Evolutionary conservation across 2,888 invertebrate species (phyloP), one percentile per base, ranked within the genome.

Genomic region (Sisyra terminalis): DNA sequence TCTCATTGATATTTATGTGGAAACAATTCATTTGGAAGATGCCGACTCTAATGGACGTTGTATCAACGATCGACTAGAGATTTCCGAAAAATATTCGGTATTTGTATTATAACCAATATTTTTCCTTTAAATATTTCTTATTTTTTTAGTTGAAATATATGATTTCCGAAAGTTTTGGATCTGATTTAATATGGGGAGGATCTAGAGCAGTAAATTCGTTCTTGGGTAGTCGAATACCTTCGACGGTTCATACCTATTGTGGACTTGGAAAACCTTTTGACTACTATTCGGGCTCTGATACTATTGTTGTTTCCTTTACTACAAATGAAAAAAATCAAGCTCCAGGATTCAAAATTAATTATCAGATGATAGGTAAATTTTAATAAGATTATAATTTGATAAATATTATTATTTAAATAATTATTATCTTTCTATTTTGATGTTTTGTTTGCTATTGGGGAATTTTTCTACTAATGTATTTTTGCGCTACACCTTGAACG

Each of bases 331-430:
- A 50, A 39, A 57, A 50, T 15, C 59, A 56, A 47, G 68, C 72
- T 34, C 71, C 64, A 55, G 79, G 80, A 29, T 78, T 89, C 53
- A 73, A 75, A 61, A 55, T 88, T 3, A 71, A 74, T 50, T 73
- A 75, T 46, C 57, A 60, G 10, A 59, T 63, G 17, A 59, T 69
- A 15, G 69, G 73, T 65, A 63, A 57, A 47, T 64, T 17, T 32
- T 29, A 16, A 13, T 18, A 13, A 32, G 15, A n/a, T n/a, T n/a
- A n/a, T n/a, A n/a, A n/a, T n/a, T 5, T 34, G 10, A 35, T 9
- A n/a, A 7, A 4, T 11, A 14, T 17, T 17, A 46, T 2, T 32
- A n/a, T n/a, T n/a, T n/a, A n/a, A n/a, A n/a, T n/a, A n/a, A n/a
- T n/a, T n/a, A n/a, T n/a, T n/a, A n/a, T n/a, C n/a, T n/a, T n/a